Evolutionary conservation across 2,797 vertebrate species (phyloP).

Genomic region (Echiichthys vipera): DNA sequence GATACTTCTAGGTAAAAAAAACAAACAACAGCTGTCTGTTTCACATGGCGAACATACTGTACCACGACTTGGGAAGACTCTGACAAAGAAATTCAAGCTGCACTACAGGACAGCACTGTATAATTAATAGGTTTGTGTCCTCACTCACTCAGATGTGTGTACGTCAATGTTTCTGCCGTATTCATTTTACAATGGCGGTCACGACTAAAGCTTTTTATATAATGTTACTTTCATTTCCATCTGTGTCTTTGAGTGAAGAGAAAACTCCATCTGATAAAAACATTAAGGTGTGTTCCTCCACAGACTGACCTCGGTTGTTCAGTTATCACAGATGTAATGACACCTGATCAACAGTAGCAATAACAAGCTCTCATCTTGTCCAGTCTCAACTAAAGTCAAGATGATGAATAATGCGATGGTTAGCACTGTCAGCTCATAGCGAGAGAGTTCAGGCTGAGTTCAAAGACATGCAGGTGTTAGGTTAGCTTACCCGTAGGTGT

Average conservation of each 20-base stretch:
- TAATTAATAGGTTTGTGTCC: no score
- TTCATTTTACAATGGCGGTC: constrained; percentile 1
- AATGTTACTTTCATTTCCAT: background rate
- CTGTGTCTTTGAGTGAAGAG: background rate
- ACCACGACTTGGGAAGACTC: constrained; percentile 13
- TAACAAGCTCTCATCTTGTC: background rate
- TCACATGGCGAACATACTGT: background rate
- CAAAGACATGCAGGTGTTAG: no score
- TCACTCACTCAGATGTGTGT: constrained; percentile 28
- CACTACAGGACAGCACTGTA: constrained; percentile 23
- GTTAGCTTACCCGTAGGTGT: no score
- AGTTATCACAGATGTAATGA: background rate
- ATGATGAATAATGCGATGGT: constrained; percentile 12
- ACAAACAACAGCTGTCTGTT: constrained; percentile 32
- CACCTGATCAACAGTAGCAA: background rate
- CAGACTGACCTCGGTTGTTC: constrained; percentile 6
- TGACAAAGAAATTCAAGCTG: constrained; percentile 37
- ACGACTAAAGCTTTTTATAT: background rate
- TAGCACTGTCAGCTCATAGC: no score
- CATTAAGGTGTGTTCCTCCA: background rate
- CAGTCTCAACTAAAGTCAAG: background rate
- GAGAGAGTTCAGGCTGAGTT: no score
- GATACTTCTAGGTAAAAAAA: constrained; percentile 34
- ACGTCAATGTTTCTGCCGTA: background rate
- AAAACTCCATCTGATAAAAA: background rate